Percentiles rank a stretch among this genome's conserved stretches.
These are phyloP conservation scores for Micrasema longulum DNA, from an alignment of 1,140 invertebrate genomes.

Conservation along the genomic window DNA sequence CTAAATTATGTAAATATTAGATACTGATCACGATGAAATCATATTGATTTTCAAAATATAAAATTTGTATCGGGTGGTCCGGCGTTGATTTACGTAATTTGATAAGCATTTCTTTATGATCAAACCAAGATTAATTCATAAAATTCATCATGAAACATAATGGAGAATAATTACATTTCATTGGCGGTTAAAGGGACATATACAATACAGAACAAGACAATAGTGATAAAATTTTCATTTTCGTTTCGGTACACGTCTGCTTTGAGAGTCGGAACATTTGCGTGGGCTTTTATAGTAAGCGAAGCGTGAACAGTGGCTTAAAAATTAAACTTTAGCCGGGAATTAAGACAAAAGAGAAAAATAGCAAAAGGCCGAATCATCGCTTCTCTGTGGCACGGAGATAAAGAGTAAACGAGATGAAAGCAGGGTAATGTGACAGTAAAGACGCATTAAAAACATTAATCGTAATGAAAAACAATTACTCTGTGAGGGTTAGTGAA, in stretches of 20 bases:
- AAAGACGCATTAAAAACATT: slow-evolving; percentile 5
- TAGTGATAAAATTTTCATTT: background rate
- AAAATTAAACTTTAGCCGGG: slow-evolving; percentile 20
- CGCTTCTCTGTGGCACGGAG: slow-evolving; percentile 12
- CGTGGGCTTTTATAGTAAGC: slow-evolving; percentile 13
- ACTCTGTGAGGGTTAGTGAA: too few relatives aligned
- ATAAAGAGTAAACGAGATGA: slow-evolving; percentile 1
- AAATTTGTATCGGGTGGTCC: too few relatives aligned
- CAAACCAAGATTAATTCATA: too few relatives aligned
- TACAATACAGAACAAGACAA: background rate
- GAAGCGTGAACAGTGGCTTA: slow-evolving; percentile 25
- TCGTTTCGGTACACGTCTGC: slow-evolving; percentile 3
- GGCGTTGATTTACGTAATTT: too few relatives aligned
- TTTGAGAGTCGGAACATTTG: slow-evolving; percentile 26
- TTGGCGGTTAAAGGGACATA: background rate
- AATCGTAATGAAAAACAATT: slow-evolving; percentile 23
- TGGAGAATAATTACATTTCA: too few relatives aligned
- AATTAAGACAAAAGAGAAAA: slow-evolving; percentile 36
- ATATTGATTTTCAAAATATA: too few relatives aligned
- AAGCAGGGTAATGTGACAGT: background rate
- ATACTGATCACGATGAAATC: too few relatives aligned
- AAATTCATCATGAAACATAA: too few relatives aligned
- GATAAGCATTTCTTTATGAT: too few relatives aligned
- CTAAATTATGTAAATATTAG: too few relatives aligned
- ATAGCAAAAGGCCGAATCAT: slow-evolving; percentile 24